Conservation (phyloP, 1,140 invertebrate species). For the Pseudomyrmex pallidus region DNA sequence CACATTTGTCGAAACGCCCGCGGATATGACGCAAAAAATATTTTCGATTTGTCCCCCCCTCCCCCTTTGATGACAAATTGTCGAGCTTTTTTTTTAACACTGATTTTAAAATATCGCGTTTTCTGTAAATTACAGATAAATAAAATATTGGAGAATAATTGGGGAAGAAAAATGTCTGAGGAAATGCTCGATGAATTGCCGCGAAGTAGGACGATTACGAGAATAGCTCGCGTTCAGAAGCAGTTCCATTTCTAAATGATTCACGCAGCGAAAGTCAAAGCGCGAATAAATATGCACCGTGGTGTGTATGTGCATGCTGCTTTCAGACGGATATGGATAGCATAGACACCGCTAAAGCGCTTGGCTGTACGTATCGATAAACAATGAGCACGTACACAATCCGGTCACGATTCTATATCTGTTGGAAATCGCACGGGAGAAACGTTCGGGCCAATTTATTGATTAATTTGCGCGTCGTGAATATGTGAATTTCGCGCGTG, state of each 20-base stretch:
- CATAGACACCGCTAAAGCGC: not conserved
- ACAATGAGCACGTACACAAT: conserved; percentile 7
- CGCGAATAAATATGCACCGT: not conserved
- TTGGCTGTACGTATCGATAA: conserved; percentile 7
- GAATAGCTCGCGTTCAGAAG: not conserved
- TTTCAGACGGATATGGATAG: conserved; percentile 11
- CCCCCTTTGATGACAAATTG: no score
- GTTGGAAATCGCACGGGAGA: not conserved
- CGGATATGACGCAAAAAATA: not conserved
- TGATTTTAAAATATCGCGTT: no score
- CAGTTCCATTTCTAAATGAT: not conserved
- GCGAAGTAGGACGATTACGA: not conserved
- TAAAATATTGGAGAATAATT: no score
- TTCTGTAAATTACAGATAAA: no score
- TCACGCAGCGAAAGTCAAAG: conserved; percentile 11
- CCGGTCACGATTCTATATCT: conserved; percentile 44
- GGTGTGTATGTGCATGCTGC: no score
- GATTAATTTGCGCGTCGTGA: conserved; percentile 28
- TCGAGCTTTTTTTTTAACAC: no score
- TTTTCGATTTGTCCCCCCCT: not conserved
- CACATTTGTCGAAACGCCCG: not conserved
- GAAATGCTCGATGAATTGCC: no score
- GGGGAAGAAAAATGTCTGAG: no score
- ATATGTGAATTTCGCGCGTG: not conserved
- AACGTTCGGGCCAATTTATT: conserved; percentile 8